These are phyloP conservation scores for Anniella stebbinsi DNA, from an alignment of 2,797 vertebrate genomes.

Conservation along the genomic window DNA sequence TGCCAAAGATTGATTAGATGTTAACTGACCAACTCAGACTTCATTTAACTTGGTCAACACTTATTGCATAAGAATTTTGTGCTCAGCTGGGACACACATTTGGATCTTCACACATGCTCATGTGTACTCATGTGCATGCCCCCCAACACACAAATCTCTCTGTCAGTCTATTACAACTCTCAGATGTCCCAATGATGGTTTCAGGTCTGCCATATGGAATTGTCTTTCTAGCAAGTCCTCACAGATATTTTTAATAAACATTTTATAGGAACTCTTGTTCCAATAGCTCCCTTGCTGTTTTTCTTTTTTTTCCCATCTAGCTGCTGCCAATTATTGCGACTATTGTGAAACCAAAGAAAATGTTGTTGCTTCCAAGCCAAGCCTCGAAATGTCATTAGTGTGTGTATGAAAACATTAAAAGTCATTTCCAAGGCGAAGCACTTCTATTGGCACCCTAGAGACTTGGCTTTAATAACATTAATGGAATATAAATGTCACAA, in stretches of 20 bases:
- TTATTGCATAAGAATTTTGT: not conserved
- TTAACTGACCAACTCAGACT: not conserved
- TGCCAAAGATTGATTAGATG: not conserved
- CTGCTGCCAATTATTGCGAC: not conserved
- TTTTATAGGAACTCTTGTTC: not conserved
- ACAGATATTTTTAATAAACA: not conserved
- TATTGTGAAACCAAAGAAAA: not conserved
- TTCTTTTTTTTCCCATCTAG: not conserved
- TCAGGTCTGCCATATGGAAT: not conserved
- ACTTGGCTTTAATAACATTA: constrained; percentile 14
- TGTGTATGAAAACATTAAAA: constrained; percentile 10
- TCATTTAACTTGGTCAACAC: not conserved
- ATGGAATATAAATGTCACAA: constrained; percentile 20
- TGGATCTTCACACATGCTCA: not conserved
- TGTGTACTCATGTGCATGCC: no score
- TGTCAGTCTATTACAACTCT: no score
- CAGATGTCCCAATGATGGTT: no score
- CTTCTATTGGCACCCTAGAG: constrained; percentile 13
- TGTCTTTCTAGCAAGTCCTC: not conserved
- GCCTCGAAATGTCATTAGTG: constrained; percentile 12
- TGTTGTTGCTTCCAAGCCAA: not conserved
- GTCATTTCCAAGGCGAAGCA: constrained; percentile 8
- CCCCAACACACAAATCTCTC: no score
- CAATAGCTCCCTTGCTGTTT: not conserved
- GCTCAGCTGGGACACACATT: not conserved